Base-by-base conservation (phyloP, 1,140 invertebrate species). In the Zaprionus gabonicus region DNA sequence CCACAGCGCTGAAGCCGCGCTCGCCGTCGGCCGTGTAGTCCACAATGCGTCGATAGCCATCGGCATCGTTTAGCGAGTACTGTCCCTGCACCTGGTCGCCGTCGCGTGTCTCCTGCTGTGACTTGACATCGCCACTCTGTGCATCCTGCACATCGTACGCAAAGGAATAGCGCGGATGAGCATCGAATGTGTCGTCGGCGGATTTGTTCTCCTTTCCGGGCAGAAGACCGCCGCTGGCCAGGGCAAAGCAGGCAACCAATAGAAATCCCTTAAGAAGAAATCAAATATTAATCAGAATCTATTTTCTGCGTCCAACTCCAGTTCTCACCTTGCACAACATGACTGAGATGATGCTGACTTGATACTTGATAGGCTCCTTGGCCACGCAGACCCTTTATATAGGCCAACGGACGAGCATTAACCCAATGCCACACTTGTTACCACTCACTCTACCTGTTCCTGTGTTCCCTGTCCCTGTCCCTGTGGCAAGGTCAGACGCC, bases 21-120 rank as follows among this genome's bases (percentile, higher is more conserved):
- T 85, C 74, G 6, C 74, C 74, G 71, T 93, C 92, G 23, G 86
- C 91, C 1, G 76, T 91, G 67, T 93, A 93, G 28, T 93, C 84
- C 6, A 93, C 93, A 17, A 84, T 81, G 6, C 93, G 78, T 13
- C 83, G 77, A 66, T 87, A 92, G 17, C 93, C 93, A 77, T 92
- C 91, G 44, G 91, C 86, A 78, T 93, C 93, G 36, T 92, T 88
- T 0, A 92, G 75, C 10, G 92, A 74, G 59, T 91, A 83, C 62
- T 93, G 93, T 56, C 95, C 95, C 73, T 94, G 94, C 5, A 95
- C 94, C 44, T 94, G 94, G 76, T 95, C 80, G 20, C 95, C 95
- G 51, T 94, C 93, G 15, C 95, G 92, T 57, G 92, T 93, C 83
- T 95, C 95, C 78, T 93, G 91, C 71, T 95, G 94, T n/a, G 92